Evolutionary conservation across 2,888 invertebrate genomes (phyloP).

Genomic region (Caprella mutica): DNA sequence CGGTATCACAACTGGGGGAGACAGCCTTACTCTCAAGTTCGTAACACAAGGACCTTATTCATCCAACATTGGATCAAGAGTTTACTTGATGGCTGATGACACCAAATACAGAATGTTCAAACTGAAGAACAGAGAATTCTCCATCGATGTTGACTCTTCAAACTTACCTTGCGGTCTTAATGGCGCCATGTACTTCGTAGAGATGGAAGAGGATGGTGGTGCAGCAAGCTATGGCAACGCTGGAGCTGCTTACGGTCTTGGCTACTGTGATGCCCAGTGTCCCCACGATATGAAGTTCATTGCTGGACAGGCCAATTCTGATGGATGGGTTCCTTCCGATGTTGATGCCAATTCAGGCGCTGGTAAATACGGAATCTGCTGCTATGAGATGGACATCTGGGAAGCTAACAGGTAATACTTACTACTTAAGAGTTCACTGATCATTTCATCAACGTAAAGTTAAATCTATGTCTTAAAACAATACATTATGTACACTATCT

Average conservation of each 20-base stretch:
- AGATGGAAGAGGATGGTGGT: slow-evolving; percentile 34
- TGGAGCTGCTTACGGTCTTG: slow-evolving; percentile 32
- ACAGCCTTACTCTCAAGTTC: slow-evolving; percentile 16
- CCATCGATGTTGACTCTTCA: slow-evolving; percentile 28
- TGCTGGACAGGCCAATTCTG: slow-evolving; percentile 28
- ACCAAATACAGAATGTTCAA: slow-evolving; percentile 32
- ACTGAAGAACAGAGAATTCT: slow-evolving; percentile 31
- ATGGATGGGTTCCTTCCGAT: slow-evolving; percentile 24
- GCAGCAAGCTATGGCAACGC: slow-evolving; percentile 19
- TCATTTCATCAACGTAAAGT: too few relatives aligned
- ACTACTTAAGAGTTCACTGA: too few relatives aligned
- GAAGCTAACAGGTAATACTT: slow-evolving; percentile 31
- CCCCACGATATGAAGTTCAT: slow-evolving; percentile 34
- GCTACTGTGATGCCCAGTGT: slow-evolving; percentile 34
- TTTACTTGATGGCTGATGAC: slow-evolving; percentile 26
- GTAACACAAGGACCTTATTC: slow-evolving; percentile 31
- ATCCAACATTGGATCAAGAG: slow-evolving; percentile 29
- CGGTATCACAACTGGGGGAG: slow-evolving; percentile 17
- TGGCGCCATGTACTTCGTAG: slow-evolving; percentile 33
- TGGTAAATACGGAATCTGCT: slow-evolving; percentile 34
- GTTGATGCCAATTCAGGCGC: slow-evolving; percentile 28
- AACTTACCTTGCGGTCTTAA: slow-evolving; percentile 31
- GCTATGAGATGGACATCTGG: slow-evolving; percentile 34
- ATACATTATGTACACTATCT: too few relatives aligned
- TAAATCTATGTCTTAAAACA: too few relatives aligned